Percentiles rank a stretch among this genome's conserved stretches.
phyloP scores from a whole-genome alignment of 2,113 vertebrate species.

The Baryphthengus martii region DNA sequence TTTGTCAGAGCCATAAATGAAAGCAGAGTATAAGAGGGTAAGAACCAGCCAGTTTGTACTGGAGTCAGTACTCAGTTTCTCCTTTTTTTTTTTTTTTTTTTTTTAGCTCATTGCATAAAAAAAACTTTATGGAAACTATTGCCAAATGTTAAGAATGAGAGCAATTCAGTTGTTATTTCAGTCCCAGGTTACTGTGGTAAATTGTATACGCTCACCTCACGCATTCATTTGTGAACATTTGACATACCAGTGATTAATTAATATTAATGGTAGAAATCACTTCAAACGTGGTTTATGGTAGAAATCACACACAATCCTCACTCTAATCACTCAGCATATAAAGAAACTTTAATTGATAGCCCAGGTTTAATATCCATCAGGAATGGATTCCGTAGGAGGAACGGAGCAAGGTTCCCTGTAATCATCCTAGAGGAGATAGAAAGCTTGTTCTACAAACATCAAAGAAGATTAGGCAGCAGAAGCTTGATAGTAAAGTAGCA shows the following conservation, averaged over 20 bases:
- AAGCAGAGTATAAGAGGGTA: not conserved
- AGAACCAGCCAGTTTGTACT: not conserved
- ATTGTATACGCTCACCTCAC: not conserved
- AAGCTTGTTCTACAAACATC: slow-evolving; percentile 54
- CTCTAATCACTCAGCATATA: slow-evolving; percentile 7
- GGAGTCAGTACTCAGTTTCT: not conserved
- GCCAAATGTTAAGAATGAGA: slow-evolving; percentile 5
- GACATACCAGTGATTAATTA: slow-evolving; percentile 55
- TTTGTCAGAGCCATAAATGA: not conserved
- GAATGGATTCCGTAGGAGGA: slow-evolving; percentile 43
- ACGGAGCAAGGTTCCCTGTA: slow-evolving; percentile 40
- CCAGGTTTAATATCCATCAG: slow-evolving; percentile 57
- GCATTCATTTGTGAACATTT: not conserved
- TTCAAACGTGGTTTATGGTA: slow-evolving; percentile 36
- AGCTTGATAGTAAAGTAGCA: slow-evolving; percentile 60
- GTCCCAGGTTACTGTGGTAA: slow-evolving; percentile 24
- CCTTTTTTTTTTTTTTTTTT: not conserved
- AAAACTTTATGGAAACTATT: not conserved
- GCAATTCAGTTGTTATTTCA: not conserved
- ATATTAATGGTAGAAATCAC: slow-evolving; percentile 49
- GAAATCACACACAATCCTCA: slow-evolving; percentile 42
- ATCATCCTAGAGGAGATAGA: slow-evolving; percentile 48
- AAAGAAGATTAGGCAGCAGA: slow-evolving; percentile 60
- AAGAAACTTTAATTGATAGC: slow-evolving; percentile 64
- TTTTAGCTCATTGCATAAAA: not conserved